Base-by-base conservation (phyloP, 2,797 vertebrate species). In the Lophotriccus pileatus region DNA sequence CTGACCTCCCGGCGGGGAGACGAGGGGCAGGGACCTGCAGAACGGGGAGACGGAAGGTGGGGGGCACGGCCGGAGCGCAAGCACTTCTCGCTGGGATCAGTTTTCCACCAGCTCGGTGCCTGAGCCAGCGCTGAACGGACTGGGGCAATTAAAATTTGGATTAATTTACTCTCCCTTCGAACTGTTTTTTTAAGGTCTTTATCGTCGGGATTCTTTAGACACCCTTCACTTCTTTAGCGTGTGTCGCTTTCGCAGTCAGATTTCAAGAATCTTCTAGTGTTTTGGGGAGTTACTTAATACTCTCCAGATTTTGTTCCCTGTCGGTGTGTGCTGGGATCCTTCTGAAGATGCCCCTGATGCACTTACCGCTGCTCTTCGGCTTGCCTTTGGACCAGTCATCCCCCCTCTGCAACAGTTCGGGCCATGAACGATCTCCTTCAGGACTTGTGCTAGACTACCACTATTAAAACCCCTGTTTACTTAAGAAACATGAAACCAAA, bases 401-500 rank as follows among this genome's bases (percentile, higher is more conserved):
- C 53, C 62, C 68, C 23, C 32, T 64, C 76, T 59, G 44, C 67
- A 39, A 12, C 41, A 55, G 39, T 3, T 46, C 55, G 8, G 25
- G 44, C 53, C 75, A 34, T 20, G 56, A 86, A 70, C 3, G 15
- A 30, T 11, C 63, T 85, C 36, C 58, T 88, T 66, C 74, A 56
- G 56, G 49, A 66, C 63, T 44, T 2, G 1, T 21, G 44, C 69
- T n/a, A 58, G 47, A 59, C 43, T 43, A 30, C 30, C 27, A 74
- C 49, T 56, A 49, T 34, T 77, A 32, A 69, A 85, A 87, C 47
- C 7, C 2, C 4, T 60, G 44, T 66, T 93, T 86, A 84, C 37
- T 76, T 84, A 86, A 90, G 87, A 90, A 92, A 94, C 30, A 7
- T 17, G 47, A 93, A 92, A 91, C 59, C 49, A 69, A 89, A 93